phyloP scores from a whole-genome alignment of 2,888 invertebrate species.

The Chaitophorus viminalis region DNA sequence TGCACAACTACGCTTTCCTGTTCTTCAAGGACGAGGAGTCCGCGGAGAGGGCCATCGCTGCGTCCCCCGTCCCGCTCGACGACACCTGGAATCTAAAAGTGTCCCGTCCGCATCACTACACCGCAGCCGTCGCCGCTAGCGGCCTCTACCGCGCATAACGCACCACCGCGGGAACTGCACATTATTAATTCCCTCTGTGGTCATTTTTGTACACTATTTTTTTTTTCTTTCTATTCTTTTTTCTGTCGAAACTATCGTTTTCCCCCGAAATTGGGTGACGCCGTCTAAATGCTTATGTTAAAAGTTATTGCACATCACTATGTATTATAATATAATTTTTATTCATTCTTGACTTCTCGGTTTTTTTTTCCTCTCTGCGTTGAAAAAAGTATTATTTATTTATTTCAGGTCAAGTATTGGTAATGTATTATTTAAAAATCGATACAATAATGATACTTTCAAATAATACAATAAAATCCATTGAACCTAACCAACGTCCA shows the following conservation, averaged over 20 bases:
- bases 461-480: too few species aligned
- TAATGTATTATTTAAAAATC: too few species aligned
- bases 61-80: constrained; percentile 49
- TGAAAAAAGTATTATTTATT: too few species aligned
- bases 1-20: constrained; percentile 54
- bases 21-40: constrained; percentile 52
- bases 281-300: too few species aligned
- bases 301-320: too few species aligned
- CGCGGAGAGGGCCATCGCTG: constrained; percentile 34
- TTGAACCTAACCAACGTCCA: too few species aligned
- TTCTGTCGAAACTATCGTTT: background rate
- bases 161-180: background rate
- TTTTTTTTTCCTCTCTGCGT: too few species aligned
- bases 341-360: too few species aligned
- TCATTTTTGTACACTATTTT: background rate
- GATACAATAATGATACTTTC: too few species aligned
- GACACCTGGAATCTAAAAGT: constrained; percentile 48
- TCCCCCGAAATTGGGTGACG: too few species aligned
- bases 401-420: too few species aligned
- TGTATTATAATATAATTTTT: too few species aligned
- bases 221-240: background rate
- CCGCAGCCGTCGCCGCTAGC: background rate
- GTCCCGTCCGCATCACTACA: constrained; percentile 33
- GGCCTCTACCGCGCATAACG: background rate
- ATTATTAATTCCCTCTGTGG: background rate